Percentiles rank a stretch among this genome's conserved stretches.
Conservation (phyloP, 2,888 invertebrate genomes). For the Brassicogethes aeneus region DNA sequence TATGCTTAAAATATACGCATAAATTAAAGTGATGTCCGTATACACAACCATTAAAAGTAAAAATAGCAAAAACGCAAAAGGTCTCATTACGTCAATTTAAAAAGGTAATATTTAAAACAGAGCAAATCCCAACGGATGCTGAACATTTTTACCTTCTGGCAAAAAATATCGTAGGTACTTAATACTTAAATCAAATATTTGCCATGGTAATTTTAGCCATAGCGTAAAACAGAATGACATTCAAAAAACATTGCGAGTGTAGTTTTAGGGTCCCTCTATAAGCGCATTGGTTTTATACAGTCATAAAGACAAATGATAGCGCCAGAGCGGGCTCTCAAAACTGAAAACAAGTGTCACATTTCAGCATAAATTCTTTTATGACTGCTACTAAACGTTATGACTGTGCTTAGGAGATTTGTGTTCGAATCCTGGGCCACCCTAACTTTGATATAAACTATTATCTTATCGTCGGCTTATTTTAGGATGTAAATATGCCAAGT, state of each 20-base stretch:
- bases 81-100: slow-evolving; percentile 23
- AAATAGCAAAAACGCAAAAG: slow-evolving; percentile 4
- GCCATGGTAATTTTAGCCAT: too few species aligned
- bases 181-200: too few species aligned
- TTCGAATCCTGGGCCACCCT: too few species aligned
- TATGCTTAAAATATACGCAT: background rate
- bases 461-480: too few species aligned
- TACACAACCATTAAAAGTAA: background rate
- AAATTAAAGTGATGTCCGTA: background rate
- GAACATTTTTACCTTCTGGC: slow-evolving; percentile 19
- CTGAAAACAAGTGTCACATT: slow-evolving; percentile 30
- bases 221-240: too few species aligned
- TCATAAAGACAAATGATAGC: slow-evolving; percentile 25
- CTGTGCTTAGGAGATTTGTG: too few species aligned
- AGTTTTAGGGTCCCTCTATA: slow-evolving; percentile 26
- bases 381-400: background rate
- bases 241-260: too few species aligned
- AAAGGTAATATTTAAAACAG: slow-evolving; percentile 20
- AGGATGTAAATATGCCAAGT: too few species aligned
- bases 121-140: slow-evolving; percentile 15
- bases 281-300: slow-evolving; percentile 28
- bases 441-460: too few species aligned
- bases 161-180: too few species aligned
- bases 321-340: slow-evolving; percentile 19
- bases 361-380: slow-evolving; percentile 20